Evolutionary conservation across 2,113 vertebrate genomes (phyloP).

Genomic region (Ammodramus savannarum): DNA sequence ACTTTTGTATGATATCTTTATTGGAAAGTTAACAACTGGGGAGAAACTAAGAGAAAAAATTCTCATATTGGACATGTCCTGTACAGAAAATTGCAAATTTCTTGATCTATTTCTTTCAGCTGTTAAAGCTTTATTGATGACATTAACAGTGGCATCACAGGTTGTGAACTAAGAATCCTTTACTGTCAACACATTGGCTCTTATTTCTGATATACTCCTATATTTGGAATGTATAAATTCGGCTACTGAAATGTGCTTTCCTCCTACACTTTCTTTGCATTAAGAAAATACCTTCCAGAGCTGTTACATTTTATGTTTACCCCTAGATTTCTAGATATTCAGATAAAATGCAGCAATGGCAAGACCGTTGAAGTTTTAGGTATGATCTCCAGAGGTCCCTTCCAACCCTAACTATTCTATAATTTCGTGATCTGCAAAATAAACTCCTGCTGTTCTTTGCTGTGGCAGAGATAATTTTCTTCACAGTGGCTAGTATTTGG

Average conservation of each 20-base stretch:
- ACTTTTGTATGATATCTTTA: not conserved
- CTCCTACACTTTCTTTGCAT: not conserved
- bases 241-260: not conserved
- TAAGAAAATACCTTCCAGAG: not conserved
- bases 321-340: not conserved
- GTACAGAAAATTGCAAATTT: not conserved
- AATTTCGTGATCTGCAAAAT: not conserved
- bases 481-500: not conserved
- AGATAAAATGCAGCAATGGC: not conserved
- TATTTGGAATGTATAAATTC: not conserved
- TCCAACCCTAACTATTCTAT: not conserved
- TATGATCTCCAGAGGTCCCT: not conserved
- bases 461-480: not conserved
- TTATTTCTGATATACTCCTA: not conserved
- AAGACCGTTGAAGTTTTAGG: not conserved
- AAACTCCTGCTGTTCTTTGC: not conserved
- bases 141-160: not conserved
- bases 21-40: not conserved
- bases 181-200: not conserved
- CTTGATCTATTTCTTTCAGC: not conserved
- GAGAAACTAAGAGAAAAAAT: not conserved
- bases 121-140: not conserved
- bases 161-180: not conserved
- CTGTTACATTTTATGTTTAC: not conserved
- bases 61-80: accelerated